Evolutionary conservation across 2,113 vertebrate genomes (phyloP).

Genomic region (Apodemus sylvaticus): DNA sequence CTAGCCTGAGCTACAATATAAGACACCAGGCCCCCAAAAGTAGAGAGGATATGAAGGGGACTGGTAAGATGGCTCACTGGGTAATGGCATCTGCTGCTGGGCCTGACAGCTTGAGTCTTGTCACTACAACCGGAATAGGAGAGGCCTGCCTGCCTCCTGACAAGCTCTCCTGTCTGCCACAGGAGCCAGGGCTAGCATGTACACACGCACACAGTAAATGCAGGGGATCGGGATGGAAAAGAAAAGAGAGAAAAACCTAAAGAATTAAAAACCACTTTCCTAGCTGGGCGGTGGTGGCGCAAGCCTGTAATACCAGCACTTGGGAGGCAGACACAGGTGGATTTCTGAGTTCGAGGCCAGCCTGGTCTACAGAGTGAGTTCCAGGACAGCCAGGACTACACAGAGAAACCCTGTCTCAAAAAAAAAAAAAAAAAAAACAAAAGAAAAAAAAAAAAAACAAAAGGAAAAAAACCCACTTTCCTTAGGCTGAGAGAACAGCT

Average conservation of each 20-base stretch:
- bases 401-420: too few species aligned
- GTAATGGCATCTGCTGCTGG: neutral
- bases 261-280: neutral
- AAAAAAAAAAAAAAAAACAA: too few species aligned
- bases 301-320: too few species aligned
- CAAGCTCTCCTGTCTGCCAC: neutral
- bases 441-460: too few species aligned
- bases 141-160: too few species aligned
- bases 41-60: neutral
- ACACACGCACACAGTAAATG: neutral
- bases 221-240: neutral
- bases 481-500: neutral
- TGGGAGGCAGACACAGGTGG: too few species aligned
- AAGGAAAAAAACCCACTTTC: neutral
- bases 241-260: slow-evolving; percentile 2
- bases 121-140: too few species aligned
- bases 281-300: too few species aligned
- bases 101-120: neutral
- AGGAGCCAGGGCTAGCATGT: neutral
- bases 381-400: too few species aligned
- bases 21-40: neutral
- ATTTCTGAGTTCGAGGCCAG: too few species aligned
- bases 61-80: neutral
- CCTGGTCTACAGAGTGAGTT: too few species aligned
- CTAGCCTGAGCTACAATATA: too few species aligned